phyloP scores from a whole-genome alignment of 1,140 invertebrate genomes.

The Heliothis virescens region DNA sequence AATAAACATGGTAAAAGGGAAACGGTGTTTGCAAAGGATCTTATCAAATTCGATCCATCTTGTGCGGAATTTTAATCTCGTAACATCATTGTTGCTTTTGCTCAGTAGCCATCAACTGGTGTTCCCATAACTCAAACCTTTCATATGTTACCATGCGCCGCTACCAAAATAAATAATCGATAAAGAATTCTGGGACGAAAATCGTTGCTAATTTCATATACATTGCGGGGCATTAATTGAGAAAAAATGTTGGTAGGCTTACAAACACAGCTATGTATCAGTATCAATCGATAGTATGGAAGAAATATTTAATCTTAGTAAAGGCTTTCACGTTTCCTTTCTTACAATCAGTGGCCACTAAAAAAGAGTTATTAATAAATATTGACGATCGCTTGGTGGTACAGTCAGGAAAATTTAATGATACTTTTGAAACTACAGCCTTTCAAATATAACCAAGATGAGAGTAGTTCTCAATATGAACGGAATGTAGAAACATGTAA shows the following conservation, averaged over 20 bases:
- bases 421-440: too few species aligned
- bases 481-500: too few species aligned
- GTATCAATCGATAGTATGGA: not conserved
- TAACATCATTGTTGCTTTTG: conserved; percentile 31
- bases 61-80: conserved; percentile 39
- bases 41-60: conserved; percentile 37
- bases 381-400: not conserved
- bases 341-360: conserved; percentile 25
- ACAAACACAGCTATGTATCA: not conserved
- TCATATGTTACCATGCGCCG: conserved; percentile 19
- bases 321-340: conserved; percentile 16
- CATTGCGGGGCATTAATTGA: not conserved
- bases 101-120: conserved; percentile 35
- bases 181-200: not conserved
- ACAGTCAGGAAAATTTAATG: too few species aligned
- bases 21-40: conserved; percentile 32
- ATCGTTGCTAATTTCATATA: not conserved
- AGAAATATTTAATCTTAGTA: not conserved
- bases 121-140: conserved; percentile 40
- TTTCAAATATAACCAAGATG: too few species aligned
- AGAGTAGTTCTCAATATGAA: too few species aligned
- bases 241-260: not conserved
- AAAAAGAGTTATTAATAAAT: not conserved
- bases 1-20: conserved; percentile 36
- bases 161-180: not conserved